phyloP scores from a whole-genome alignment of 2,113 vertebrate genomes.

The Grus americana region DNA sequence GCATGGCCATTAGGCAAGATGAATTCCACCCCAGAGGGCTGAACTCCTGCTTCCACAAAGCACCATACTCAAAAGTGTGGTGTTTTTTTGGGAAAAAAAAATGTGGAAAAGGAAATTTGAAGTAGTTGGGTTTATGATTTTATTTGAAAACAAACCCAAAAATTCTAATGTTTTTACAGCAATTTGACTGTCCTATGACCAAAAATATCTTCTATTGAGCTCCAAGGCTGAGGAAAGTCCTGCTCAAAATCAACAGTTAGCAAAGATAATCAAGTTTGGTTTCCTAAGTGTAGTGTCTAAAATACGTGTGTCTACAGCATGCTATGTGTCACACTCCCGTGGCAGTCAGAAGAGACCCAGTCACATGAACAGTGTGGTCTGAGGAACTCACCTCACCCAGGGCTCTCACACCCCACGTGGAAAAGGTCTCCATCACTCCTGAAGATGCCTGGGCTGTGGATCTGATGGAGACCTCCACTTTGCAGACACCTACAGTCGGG shows the following conservation, averaged over 20 bases:
- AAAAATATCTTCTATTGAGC: background rate
- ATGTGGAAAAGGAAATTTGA: background rate
- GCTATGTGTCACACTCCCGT: background rate
- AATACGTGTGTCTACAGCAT: background rate
- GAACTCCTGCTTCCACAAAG: background rate
- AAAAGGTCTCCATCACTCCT: background rate
- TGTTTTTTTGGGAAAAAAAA: background rate
- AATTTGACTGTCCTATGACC: background rate
- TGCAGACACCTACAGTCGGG: rapidly evolving
- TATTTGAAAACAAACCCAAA: background rate
- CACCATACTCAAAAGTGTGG: background rate
- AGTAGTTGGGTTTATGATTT: background rate
- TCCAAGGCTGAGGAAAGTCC: background rate
- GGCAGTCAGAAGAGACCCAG: background rate
- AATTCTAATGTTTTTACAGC: background rate
- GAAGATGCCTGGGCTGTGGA: background rate
- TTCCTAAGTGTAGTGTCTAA: background rate
- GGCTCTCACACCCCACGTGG: background rate
- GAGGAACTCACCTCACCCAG: background rate
- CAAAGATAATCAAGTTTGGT: background rate
- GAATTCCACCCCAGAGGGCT: background rate
- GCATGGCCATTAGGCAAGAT: background rate
- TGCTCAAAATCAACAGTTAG: background rate
- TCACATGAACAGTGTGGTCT: background rate
- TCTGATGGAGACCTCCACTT: background rate